Conservation (phyloP, 2,888 invertebrate species). For the Yponomeuta malinellus region DNA sequence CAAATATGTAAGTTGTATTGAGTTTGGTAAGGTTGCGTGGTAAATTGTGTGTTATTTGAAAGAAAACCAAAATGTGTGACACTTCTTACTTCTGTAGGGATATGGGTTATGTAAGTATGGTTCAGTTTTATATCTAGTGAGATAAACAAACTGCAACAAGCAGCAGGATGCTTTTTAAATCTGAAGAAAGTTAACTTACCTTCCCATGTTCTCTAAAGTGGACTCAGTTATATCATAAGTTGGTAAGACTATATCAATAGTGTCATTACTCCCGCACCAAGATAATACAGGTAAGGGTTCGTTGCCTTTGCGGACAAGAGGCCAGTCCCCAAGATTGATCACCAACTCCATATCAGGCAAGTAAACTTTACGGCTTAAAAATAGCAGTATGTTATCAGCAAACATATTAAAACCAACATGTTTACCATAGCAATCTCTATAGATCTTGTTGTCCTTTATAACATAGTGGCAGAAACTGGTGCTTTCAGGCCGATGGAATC, state of each 20-base stretch:
- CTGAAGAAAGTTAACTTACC: constrained; percentile 64
- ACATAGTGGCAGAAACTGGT: constrained; percentile 94
- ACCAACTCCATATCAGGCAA: constrained; percentile 94
- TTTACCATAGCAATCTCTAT: constrained; percentile 93
- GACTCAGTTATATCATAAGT: constrained; percentile 97
- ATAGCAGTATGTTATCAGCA: constrained; percentile 90
- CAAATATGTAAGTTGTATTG: no score
- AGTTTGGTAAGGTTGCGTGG: no score
- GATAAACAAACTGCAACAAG: no score
- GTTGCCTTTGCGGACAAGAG: constrained; percentile 78
- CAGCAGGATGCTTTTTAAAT: no score
- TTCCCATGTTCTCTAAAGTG: constrained; percentile 93
- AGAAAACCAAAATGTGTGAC: no score
- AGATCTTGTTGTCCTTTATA: constrained; percentile 87
- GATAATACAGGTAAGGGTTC: constrained; percentile 89
- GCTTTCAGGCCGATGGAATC: constrained; percentile 86
- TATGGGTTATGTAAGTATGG: no score
- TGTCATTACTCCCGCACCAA: constrained; percentile 95
- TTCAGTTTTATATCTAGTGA: no score
- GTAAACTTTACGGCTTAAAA: constrained; percentile 84
- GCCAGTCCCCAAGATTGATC: constrained; percentile 97
- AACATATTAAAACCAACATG: constrained; percentile 98
- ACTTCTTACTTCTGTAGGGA: no score
- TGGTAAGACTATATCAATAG: constrained; percentile 93
- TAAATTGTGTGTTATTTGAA: no score